A percentile compares a stretch with the other conserved stretches of the same genome.
phyloP scores from a whole-genome alignment of 2,888 invertebrate genomes.

The Watsonalla binaria region DNA sequence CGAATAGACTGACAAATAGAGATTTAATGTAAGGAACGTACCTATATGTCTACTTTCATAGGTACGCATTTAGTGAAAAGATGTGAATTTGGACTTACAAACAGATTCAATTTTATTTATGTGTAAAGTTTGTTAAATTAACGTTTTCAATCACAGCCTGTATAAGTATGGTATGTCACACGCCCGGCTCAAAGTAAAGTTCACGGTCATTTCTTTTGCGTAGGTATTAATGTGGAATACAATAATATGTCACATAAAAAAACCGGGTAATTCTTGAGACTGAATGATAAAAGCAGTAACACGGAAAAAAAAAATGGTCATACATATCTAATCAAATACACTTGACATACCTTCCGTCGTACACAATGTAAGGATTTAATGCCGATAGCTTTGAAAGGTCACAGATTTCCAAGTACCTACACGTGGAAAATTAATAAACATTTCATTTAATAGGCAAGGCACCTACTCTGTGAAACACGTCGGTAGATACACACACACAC shows the following conservation, averaged over 20 bases:
- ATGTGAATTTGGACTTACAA: too few species aligned
- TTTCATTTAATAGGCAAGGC: background rate
- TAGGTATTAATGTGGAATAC: background rate
- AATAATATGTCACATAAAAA: background rate
- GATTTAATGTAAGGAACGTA: too few species aligned
- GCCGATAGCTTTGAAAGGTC: background rate
- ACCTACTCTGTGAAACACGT: background rate
- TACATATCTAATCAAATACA: background rate
- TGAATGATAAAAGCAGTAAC: background rate
- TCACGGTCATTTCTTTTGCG: constrained; percentile 15
- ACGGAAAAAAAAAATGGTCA: background rate
- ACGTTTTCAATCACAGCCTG: constrained; percentile 1
- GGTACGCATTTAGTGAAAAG: too few species aligned
- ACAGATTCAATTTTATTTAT: background rate
- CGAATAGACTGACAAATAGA: too few species aligned
- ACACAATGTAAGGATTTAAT: background rate
- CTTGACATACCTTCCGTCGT: background rate
- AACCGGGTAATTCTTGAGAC: background rate
- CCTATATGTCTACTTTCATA: too few species aligned
- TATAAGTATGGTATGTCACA: constrained; percentile 7
- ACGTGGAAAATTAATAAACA: background rate
- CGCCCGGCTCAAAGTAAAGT: constrained; percentile 20
- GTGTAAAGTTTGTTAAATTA: background rate
- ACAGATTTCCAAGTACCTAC: background rate
- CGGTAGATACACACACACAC: constrained; percentile 8